Conservation (phyloP, 2,797 vertebrate species). For the Pelochelys cantorii region DNA sequence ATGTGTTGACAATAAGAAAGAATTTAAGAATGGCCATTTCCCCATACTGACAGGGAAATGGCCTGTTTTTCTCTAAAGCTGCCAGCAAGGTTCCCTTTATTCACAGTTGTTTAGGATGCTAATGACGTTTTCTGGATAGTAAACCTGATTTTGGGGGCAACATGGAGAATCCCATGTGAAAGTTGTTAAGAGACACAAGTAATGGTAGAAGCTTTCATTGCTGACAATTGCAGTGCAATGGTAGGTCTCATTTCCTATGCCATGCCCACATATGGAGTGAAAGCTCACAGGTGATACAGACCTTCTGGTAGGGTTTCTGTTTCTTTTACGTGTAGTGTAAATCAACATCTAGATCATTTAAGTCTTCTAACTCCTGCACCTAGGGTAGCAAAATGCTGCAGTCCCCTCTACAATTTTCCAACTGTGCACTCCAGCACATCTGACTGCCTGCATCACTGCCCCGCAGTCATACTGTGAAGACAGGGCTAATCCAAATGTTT, state of each 20-base stretch:
- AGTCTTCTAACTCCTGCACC: neutral
- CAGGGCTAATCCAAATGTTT: neutral
- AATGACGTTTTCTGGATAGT: neutral
- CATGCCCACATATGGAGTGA: neutral
- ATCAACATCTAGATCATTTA: accelerated
- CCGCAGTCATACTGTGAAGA: neutral
- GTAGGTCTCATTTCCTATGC: neutral
- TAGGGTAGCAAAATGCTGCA: neutral
- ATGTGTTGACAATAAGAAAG: accelerated
- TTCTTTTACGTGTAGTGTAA: neutral
- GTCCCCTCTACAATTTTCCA: neutral
- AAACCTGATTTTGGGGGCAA: neutral
- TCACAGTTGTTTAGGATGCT: accelerated
- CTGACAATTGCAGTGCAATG: accelerated
- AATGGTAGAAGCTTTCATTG: neutral
- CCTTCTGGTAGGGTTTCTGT: neutral
- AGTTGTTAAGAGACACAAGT: neutral
- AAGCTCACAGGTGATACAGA: neutral
- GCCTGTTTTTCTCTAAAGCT: neutral
- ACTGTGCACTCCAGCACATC: neutral
- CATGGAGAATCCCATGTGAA: neutral
- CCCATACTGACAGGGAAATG: accelerated
- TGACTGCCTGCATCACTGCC: neutral
- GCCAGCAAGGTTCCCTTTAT: conserved; percentile 8
- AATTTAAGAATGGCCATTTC: neutral